A percentile compares a stretch with the other conserved stretches of the same genome.
Evolutionary conservation across 2,888 invertebrate genomes (phyloP).

Genomic region (Argyra leucocephala): DNA sequence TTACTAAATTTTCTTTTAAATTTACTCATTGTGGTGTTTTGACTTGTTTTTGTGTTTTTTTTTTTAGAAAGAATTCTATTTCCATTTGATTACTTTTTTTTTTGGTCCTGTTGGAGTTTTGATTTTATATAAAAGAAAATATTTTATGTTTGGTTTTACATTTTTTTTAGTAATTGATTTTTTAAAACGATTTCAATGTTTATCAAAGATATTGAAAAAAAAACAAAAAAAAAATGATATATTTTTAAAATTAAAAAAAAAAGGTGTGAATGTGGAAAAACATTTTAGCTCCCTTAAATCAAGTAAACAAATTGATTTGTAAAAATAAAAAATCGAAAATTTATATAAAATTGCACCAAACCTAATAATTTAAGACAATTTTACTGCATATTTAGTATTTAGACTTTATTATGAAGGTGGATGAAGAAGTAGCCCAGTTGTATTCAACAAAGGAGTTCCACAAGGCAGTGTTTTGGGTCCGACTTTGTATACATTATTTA

Average conservation of each 20-base stretch:
- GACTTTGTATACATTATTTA: no score
- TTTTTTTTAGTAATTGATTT: neutral
- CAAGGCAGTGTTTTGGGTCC: no score
- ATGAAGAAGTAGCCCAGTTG: no score
- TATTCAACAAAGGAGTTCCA: no score
- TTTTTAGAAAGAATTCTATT: neutral
- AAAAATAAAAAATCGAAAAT: no score
- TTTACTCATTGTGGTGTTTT: neutral
- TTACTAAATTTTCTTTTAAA: neutral
- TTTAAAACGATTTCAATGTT: slow-evolving; percentile 1
- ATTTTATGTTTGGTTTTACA: neutral
- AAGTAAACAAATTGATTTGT: no score
- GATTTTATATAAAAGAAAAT: neutral
- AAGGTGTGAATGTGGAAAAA: neutral
- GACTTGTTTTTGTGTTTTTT: no score
- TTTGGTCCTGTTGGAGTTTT: neutral
- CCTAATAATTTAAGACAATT: no score
- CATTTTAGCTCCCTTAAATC: neutral
- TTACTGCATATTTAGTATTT: no score
- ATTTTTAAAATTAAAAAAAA: neutral
- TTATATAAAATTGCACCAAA: no score
- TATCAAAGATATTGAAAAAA: neutral
- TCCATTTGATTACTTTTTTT: no score
- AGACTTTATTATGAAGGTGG: no score
- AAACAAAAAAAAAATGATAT: neutral